These are phyloP conservation scores for Coelinius sp. DNA, from an alignment of 2,888 invertebrate genomes.

Conservation along the genomic window DNA sequence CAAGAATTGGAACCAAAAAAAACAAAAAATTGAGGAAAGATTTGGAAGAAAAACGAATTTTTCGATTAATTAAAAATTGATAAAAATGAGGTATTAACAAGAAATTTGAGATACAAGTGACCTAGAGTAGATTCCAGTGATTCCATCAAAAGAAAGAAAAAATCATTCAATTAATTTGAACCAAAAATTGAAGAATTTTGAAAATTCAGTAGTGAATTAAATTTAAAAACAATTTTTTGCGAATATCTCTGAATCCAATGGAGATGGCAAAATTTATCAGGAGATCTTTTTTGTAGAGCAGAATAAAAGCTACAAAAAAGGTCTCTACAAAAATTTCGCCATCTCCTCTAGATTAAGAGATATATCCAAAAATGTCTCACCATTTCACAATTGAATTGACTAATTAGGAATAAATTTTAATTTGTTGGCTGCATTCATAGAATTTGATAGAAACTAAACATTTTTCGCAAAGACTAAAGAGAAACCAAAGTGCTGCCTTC, in stretches of 20 bases:
- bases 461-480: conserved; percentile 42
- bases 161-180: too few species aligned
- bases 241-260: too few species aligned
- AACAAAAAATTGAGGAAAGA: conserved; percentile 23
- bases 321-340: too few species aligned
- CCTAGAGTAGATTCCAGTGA: not conserved
- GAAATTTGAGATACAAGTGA: not conserved
- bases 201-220: too few species aligned
- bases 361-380: too few species aligned
- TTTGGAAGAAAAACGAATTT: conserved; percentile 3
- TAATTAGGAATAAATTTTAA: not conserved
- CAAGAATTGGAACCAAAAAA: conserved; percentile 21
- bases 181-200: too few species aligned
- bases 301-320: too few species aligned
- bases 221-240: too few species aligned
- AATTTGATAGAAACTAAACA: conserved; percentile 44
- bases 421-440: conserved; percentile 61
- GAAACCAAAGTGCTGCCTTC: conserved; percentile 58
- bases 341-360: too few species aligned
- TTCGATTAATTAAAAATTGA: not conserved
- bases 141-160: not conserved
- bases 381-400: not conserved
- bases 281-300: too few species aligned
- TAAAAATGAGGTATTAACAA: not conserved
- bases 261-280: too few species aligned